Conservation (phyloP, 2,888 invertebrate genomes). For the Cyrtodaria siliqua region DNA sequence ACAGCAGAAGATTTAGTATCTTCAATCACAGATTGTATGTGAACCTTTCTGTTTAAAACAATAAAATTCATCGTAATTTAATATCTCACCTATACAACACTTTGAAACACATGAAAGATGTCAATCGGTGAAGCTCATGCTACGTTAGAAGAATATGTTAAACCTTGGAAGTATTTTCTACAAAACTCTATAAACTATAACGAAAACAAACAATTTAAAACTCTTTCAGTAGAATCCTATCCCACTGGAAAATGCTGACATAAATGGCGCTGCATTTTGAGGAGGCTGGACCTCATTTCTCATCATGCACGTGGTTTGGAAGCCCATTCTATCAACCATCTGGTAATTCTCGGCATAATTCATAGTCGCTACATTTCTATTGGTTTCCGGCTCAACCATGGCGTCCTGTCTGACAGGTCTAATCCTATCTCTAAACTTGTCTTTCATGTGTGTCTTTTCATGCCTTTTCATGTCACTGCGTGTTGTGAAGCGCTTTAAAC, state of each 20-base stretch:
- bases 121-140: too few species aligned
- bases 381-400: not conserved
- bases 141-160: too few species aligned
- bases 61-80: too few species aligned
- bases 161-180: too few species aligned
- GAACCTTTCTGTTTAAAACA: too few species aligned
- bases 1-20: too few species aligned
- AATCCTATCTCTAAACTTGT: not conserved
- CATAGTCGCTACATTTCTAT: not conserved
- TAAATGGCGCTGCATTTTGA: not conserved
- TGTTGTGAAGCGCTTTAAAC: not conserved
- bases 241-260: not conserved
- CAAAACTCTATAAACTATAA: too few species aligned
- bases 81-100: too few species aligned
- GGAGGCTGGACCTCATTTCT: not conserved
- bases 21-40: too few species aligned
- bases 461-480: slow-evolving; percentile 2
- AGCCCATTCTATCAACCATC: slow-evolving; percentile 1
- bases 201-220: too few species aligned
- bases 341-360: slow-evolving; percentile 4
- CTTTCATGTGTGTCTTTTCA: not conserved
- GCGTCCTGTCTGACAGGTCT: not conserved
- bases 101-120: too few species aligned
- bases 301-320: not conserved
- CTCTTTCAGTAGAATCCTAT: not conserved